Evolutionary conservation across 2,888 invertebrate genomes (phyloP), one percentile per base, ranked within the genome.

Genomic region (Protophormia terraenovae): DNA sequence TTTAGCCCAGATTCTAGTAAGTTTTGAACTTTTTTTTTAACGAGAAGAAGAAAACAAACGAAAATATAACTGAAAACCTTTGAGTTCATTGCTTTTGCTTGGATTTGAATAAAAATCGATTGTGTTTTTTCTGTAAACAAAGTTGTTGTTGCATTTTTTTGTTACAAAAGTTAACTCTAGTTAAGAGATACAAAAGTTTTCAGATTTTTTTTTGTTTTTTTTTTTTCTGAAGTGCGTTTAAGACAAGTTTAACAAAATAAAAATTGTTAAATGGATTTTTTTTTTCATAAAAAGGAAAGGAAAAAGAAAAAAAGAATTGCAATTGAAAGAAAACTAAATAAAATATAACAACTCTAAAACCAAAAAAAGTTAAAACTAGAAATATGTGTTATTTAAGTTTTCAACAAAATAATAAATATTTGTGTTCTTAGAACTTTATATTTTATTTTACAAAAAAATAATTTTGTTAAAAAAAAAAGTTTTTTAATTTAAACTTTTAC

Each of bases 121-220:
- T 82, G 76, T 82, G n/a, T n/a, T n/a, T n/a, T n/a, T n/a, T 82
- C 53, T 55, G 60, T 38, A 75, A 67, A 82, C 53, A 82, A 69
- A 82, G 45, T 69, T 78, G 69, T 62, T 79, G 71, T 47, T 80
- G 64, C 55, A 73, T 35, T 45, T 35, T 64, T 14, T 45, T 76
- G 32, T 41, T 82, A 14, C 16, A 19, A 55, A 82, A 76, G 22
- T 76, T 62, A 19, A 69, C 53, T 82, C 10, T 62, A 7, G 53
- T 55, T 19, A 47, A 76, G 60, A 67, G 78, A 79, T 78, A 73
- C 5, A 71, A 78, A 78, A 78, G 67, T 67, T 78, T 67, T 66
- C n/a, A 60, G 35, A 19, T 53, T 29, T 10, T 58, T 64, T 72
- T 71, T 47, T 55, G 3, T 16, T 4, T 73, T 72, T 45, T 3